These are phyloP conservation scores for Allobates femoralis DNA, from an alignment of 2,797 vertebrate species.

Conservation along the genomic window DNA sequence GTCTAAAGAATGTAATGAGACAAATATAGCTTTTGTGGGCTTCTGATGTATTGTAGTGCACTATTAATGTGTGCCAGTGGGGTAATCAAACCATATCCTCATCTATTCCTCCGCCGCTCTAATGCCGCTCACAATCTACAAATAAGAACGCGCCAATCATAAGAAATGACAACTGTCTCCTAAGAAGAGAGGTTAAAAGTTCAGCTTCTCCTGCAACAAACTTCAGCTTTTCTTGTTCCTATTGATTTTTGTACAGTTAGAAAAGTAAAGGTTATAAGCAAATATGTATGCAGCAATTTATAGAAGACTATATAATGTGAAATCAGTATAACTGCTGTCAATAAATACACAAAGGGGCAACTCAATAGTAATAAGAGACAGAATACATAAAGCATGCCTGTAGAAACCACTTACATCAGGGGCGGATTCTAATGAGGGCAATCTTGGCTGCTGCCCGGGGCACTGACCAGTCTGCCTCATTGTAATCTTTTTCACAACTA, in stretches of 20 bases:
- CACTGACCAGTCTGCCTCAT: too few species aligned
- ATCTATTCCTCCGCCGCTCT: constrained; percentile 8
- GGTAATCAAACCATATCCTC: constrained; percentile 9
- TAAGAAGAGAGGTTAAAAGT: constrained; percentile 36
- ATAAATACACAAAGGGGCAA: constrained; percentile 7
- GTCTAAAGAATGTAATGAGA: constrained; percentile 36
- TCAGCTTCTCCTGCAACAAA: constrained; percentile 7
- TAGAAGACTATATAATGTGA: background rate
- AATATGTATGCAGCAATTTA: constrained; percentile 18
- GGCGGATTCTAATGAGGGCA: too few species aligned
- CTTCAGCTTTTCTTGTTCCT: background rate
- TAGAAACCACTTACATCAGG: background rate
- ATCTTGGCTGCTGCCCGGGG: too few species aligned
- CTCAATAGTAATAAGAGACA: background rate
- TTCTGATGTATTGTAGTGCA: constrained; percentile 27
- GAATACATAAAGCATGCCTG: background rate
- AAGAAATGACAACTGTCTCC: constrained; percentile 14
- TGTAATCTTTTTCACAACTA: too few species aligned
- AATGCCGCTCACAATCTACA: constrained; percentile 22
- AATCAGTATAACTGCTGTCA: constrained; percentile 3
- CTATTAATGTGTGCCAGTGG: constrained; percentile 39
- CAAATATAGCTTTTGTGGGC: constrained; percentile 38
- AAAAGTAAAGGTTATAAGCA: constrained; percentile 6
- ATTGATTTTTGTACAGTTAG: constrained; percentile 11
- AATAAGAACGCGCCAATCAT: constrained; percentile 2